Evolutionary conservation across 2,797 vertebrate species (phyloP).

Genomic region (Anomalospiza imberbis): DNA sequence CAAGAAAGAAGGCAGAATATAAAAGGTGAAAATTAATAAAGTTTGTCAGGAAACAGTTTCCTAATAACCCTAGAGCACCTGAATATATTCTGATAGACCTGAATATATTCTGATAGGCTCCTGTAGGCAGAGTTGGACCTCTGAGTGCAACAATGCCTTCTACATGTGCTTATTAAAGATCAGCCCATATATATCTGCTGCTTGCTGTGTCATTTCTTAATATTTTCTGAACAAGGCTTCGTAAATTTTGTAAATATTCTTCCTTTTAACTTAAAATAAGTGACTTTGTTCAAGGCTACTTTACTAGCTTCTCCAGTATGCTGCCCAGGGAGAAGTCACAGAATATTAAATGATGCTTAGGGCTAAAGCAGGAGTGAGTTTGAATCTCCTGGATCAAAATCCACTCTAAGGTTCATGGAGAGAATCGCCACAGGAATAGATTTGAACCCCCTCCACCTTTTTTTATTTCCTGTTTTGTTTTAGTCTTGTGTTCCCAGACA

Average conservation of each 20-base stretch:
- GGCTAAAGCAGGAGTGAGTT: neutral
- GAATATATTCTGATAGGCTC: neutral
- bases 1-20: neutral
- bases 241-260: neutral
- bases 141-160: neutral
- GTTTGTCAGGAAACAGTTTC: neutral
- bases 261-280: neutral
- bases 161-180: neutral
- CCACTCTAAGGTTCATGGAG: neutral
- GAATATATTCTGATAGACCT: neutral
- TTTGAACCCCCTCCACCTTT: rapidly evolving
- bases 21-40: neutral
- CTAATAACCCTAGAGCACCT: neutral
- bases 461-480: neutral
- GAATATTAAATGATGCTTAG: neutral
- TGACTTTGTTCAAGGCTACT: neutral
- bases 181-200: neutral
- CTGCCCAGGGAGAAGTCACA: neutral
- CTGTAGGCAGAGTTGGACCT: neutral
- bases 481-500: neutral
- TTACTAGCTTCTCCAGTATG: neutral
- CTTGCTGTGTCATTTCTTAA: neutral
- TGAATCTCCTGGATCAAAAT: neutral
- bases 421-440: neutral
- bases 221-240: neutral